A percentile compares a stretch with the other conserved stretches of the same genome.
These are phyloP conservation scores for Coremacera marginata DNA, from an alignment of 2,888 invertebrate species.

Conservation along the genomic window DNA sequence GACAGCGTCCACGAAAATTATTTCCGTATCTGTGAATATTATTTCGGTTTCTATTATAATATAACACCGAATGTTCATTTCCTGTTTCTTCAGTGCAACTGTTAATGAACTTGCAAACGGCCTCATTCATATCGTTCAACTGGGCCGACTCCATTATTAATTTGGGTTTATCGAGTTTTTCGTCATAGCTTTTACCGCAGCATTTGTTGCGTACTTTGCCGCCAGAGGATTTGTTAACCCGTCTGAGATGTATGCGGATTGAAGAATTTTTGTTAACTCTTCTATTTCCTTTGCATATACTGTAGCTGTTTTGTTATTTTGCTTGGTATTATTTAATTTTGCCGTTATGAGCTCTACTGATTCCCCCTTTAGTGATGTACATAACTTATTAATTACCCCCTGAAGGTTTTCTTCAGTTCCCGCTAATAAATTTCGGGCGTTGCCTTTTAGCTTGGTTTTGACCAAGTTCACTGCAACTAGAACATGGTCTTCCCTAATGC, in stretches of 20 bases:
- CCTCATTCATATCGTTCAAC: neutral
- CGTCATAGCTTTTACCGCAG: too few relatives aligned
- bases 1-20: neutral
- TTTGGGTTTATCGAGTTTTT: neutral
- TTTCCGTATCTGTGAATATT: neutral
- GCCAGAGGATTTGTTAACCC: neutral
- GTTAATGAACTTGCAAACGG: neutral
- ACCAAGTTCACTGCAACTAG: neutral
- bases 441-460: neutral
- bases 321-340: neutral
- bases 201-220: too few relatives aligned
- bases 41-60: neutral
- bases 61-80: neutral
- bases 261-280: neutral
- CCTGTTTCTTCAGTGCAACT: slow-evolving; percentile 5
- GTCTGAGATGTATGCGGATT: neutral
- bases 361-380: neutral
- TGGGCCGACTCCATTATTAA: neutral
- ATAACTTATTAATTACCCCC: neutral
- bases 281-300: neutral
- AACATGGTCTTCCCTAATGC: neutral
- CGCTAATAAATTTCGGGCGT: neutral
- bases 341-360: neutral
- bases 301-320: neutral
- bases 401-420: neutral